Percentiles rank a stretch among this genome's conserved stretches.
phyloP scores from a whole-genome alignment of 2,797 vertebrate species.

The Eremophila alpestris region DNA sequence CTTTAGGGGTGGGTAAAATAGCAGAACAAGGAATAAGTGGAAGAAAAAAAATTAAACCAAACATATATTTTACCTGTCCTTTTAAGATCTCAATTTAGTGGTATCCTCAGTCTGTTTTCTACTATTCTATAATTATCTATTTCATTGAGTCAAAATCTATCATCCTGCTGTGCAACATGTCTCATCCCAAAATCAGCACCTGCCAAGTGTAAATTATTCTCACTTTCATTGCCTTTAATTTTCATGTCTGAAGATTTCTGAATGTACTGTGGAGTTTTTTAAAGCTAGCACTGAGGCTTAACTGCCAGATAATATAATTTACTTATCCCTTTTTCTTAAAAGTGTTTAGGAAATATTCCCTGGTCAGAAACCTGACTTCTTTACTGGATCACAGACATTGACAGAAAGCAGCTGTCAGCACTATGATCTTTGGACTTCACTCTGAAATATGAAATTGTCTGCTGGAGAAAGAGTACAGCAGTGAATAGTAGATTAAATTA shows the following conservation, averaged over 20 bases:
- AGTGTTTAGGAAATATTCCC: neutral
- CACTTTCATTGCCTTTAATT: conserved; percentile 18
- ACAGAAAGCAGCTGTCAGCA: neutral
- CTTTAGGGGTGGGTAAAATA: neutral
- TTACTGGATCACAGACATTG: neutral
- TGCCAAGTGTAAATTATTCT: conserved; percentile 8
- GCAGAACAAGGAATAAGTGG: neutral
- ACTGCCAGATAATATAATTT: neutral
- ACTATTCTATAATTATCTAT: conserved; percentile 48
- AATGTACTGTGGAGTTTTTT: neutral
- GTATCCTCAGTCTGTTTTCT: neutral
- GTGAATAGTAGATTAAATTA: neutral
- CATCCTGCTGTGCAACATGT: neutral
- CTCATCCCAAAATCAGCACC: conserved; percentile 17
- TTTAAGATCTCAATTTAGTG: neutral
- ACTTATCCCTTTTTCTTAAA: neutral
- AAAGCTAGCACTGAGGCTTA: neutral
- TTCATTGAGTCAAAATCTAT: conserved; percentile 15
- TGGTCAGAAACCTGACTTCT: neutral
- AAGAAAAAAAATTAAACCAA: conserved; percentile 29
- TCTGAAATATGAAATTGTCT: neutral
- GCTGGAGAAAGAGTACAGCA: neutral
- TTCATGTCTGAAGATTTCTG: neutral
- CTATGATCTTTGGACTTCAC: neutral
- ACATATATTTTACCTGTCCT: conserved; percentile 24